A percentile compares a stretch with the other conserved stretches of the same genome.
Conservation (phyloP, 1,140 invertebrate genomes). For the Geopemphigus sp. region DNA sequence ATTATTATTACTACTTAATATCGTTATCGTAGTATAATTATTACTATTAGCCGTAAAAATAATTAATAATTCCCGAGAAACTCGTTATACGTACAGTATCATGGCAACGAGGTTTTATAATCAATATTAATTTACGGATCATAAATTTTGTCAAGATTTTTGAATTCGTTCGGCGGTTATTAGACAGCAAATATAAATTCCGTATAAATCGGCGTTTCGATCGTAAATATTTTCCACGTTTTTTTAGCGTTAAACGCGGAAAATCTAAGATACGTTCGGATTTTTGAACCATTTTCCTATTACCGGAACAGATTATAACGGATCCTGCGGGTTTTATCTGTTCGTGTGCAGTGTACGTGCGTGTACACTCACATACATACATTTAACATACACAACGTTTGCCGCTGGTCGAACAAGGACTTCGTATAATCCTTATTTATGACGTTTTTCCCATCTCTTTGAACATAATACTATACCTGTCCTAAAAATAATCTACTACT, state of each 20-base stretch:
- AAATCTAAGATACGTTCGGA: slow-evolving; percentile 28
- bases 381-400: slow-evolving; percentile 18
- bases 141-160: background rate
- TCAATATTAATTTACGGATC: background rate
- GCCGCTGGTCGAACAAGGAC: slow-evolving; percentile 32
- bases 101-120: background rate
- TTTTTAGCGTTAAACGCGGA: background rate
- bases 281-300: slow-evolving; percentile 29
- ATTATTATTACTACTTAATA: no score
- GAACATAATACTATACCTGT: slow-evolving; percentile 25
- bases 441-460: slow-evolving; percentile 26
- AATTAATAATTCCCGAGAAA: background rate
- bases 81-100: background rate
- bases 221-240: background rate
- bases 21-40: no score
- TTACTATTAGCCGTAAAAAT: background rate
- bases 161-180: background rate
- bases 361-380: background rate
- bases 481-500: slow-evolving; percentile 28
- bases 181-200: background rate
- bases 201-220: background rate
- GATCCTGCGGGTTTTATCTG: slow-evolving; percentile 17
- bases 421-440: slow-evolving; percentile 46
- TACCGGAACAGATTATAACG: slow-evolving; percentile 27
- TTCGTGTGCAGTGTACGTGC: background rate